Conservation (phyloP, 2,113 vertebrate species). For the Pseudonaja textilis region DNA sequence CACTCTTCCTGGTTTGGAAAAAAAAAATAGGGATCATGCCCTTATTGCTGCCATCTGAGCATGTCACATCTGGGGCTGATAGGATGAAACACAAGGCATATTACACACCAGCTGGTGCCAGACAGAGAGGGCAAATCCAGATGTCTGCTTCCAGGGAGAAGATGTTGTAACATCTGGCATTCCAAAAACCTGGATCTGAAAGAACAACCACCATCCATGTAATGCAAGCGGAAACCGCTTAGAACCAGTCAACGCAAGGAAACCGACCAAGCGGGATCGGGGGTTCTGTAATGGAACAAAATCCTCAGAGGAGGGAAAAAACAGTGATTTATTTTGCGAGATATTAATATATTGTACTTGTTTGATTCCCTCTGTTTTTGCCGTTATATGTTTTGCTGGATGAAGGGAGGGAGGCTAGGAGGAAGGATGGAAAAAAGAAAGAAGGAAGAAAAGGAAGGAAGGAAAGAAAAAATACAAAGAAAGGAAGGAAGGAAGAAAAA, state of each 20-base stretch:
- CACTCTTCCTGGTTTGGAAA: not conserved
- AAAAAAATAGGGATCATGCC: accelerated
- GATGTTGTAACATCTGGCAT: constrained; percentile 4
- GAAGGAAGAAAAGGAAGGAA: too few relatives aligned
- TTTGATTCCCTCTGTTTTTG: not conserved
- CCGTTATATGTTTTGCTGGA: not conserved
- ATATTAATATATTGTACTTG: not conserved
- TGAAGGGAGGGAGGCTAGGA: accelerated
- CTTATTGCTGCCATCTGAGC: not conserved
- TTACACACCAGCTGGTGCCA: accelerated
- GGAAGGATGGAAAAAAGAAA: accelerated
- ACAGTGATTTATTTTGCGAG: not conserved
- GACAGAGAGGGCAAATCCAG: not conserved
- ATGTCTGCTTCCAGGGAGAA: not conserved
- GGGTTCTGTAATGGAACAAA: not conserved
- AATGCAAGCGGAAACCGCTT: constrained; percentile 1
- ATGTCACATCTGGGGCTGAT: not conserved
- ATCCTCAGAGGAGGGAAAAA: too few relatives aligned
- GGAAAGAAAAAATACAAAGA: too few relatives aligned
- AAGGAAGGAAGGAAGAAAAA: not conserved
- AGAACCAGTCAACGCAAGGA: not conserved
- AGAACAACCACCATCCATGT: not conserved
- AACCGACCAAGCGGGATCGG: not conserved
- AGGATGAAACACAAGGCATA: not conserved
- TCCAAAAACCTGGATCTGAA: not conserved